Base-by-base conservation (phyloP, 2,888 invertebrate species). In the Seladonia tumulorum region DNA sequence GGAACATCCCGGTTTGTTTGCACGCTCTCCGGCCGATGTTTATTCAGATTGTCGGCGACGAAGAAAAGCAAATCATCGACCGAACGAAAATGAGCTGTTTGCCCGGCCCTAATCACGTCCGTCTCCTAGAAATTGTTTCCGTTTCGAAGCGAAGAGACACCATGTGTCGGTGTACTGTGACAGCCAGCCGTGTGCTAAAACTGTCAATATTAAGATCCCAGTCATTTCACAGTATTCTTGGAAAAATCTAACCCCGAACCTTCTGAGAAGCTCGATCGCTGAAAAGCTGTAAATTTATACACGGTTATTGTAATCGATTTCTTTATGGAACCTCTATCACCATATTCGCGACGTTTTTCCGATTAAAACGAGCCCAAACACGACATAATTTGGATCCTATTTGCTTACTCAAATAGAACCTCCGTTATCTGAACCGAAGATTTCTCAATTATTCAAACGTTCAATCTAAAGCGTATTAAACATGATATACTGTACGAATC, bases 21-120 rank as follows among this genome's bases (percentile, higher is more conserved):
- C 39, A 18, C 66, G 39, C 35, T 68, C 22, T 2, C 10, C 63
- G 29, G 7, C n/a, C n/a, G 0, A 39, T 68, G 39, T 68, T 68
- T 66, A 35, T 35, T 42, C 68, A 39, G 39, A 39, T 35, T 39
- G 39, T 68, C 68, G n/a, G 22, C 39, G 10, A 39, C 39, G 39
- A 5, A 12, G 39, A 12, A n/a, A n/a, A 68, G 35, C 39, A 68
- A 68, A 68, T 68, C 35, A 39, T 68, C 39, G 35, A 18, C 22
- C 35, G n/a, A 8, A 68, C 68, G 42, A 68, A 68, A 68, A 68
- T 39, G n/a, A 68, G 35, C 35, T 68, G 39, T 39, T 68, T 68
- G 68, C 68, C 35, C 22, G 35, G 7, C 39, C 12, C 35, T 39
- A 39, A 68, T 35, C 68, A 66, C 66, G 66, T 22, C 4, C 66